Conservation (phyloP, 53 echinoderm and acorn worm genomes). For the Mesocentrotus franciscanus region DNA sequence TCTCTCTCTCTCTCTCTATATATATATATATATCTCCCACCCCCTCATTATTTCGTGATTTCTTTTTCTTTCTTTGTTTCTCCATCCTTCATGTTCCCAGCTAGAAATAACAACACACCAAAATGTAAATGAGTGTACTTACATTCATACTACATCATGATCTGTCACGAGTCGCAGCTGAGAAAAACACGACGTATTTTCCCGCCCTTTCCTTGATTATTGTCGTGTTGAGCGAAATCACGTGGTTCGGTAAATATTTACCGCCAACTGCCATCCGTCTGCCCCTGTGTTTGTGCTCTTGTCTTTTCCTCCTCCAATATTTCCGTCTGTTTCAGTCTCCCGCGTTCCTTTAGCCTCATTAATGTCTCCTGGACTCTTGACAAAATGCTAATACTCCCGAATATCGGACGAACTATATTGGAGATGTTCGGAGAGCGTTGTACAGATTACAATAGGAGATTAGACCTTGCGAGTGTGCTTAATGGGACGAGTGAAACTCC, state of each 20-base stretch:
- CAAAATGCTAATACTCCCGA: background rate
- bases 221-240: slow-evolving; percentile 39
- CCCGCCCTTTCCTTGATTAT: slow-evolving; percentile 45
- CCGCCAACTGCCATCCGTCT: slow-evolving; percentile 35
- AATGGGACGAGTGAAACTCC: slow-evolving; percentile 6
- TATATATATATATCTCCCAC: background rate
- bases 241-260: slow-evolving; percentile 47
- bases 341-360: slow-evolving; percentile 18
- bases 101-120: background rate
- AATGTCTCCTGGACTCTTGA: slow-evolving; percentile 5
- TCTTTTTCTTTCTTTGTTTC: background rate
- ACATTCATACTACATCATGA: slow-evolving; percentile 6
- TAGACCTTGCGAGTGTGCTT: background rate
- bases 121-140: background rate
- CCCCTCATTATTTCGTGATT: background rate
- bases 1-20: background rate
- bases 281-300: slow-evolving; percentile 48
- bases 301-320: slow-evolving; percentile 33
- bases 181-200: slow-evolving; percentile 19
- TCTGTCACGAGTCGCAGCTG: background rate
- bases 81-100: background rate
- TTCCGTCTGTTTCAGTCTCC: background rate
- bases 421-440: background rate
- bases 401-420: background rate
- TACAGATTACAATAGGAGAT: slow-evolving; percentile 19